Base-by-base conservation (phyloP, 2,113 vertebrate genomes). In the Amblyornis subalaris region DNA sequence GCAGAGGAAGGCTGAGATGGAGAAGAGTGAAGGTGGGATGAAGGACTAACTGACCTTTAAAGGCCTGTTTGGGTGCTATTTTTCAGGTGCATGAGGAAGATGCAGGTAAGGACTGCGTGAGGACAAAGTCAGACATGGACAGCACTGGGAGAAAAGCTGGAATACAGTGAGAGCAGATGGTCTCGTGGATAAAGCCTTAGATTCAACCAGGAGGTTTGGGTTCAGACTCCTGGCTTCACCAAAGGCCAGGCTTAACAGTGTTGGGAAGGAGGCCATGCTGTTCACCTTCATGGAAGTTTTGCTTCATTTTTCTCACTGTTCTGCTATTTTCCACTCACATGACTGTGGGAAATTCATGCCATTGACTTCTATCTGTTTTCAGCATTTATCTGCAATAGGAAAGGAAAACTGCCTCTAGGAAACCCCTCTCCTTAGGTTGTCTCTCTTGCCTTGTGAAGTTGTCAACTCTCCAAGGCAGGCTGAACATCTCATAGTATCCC, bases 91-190 rank as follows among this genome's bases (percentile, higher is more conserved):
- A 8, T 48, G 54, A 83, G 51, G 47, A 66, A 66, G 31, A 20
- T 25, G 21, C 16, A 47, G 40, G 38, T 40, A 60, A 86, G 44
- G 31, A 14, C 18, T 60, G 12, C n/a, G 25, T 21, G 16, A 90
- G 14, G 42, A 67, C 22, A 55, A 35, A 73, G 66, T 75, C 24
- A n/a, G 57, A n/a, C 6, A 9, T 47, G 66, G 45, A 54, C 21
- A 84, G 64, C 60, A 44, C 5, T n/a, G 38, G 45, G 40, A 73
- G 62, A 85, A 69, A 70, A 66, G 62, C 16, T 14, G 33, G 66
- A 72, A 51, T 26, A n/a, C 0, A 3, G 28, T 33, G 16, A 72
- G 40, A 81, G 23, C 0, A 2, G 53, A n/a, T 48, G 22, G 14
- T 78, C 31, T 67, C 40, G 25, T 47, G 58, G 20, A 4, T 86